These are phyloP conservation scores for Pterostichus niger DNA, from an alignment of 2,888 invertebrate species.

Conservation along the genomic window DNA sequence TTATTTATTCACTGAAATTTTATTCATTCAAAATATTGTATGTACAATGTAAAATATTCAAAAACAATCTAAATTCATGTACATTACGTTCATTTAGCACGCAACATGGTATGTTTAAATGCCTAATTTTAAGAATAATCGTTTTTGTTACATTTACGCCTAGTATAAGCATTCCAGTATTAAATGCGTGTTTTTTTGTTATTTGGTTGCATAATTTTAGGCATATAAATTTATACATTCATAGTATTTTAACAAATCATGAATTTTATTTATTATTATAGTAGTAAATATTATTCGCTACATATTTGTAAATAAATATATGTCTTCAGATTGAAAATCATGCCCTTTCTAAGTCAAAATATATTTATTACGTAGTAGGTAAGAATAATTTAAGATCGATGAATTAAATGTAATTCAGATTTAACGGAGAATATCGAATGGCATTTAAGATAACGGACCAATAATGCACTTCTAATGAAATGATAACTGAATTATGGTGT, in stretches of 20 bases:
- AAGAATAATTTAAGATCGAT: conserved; percentile 37
- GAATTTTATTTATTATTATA: conserved; percentile 8
- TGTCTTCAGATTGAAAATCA: conserved; percentile 43
- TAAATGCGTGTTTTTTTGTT: conserved; percentile 6
- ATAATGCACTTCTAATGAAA: conserved; percentile 56
- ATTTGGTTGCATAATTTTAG: conserved; percentile 34
- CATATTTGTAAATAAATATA: conserved; percentile 29
- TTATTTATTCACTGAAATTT: conserved; percentile 47
- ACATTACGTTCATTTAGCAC: conserved; percentile 30
- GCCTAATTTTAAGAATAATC: conserved; percentile 24
- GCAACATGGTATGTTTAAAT: conserved; percentile 22
- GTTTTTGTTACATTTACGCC: conserved; percentile 10
- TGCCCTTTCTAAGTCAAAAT: conserved; percentile 49
- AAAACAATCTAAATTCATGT: conserved; percentile 20
- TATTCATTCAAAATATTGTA: conserved; percentile 10
- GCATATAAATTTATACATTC: background rate
- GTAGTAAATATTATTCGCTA: conserved; percentile 5
- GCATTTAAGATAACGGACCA: conserved; percentile 61
- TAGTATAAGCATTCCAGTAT: background rate
- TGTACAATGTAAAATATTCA: conserved; percentile 46
- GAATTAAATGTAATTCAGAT: conserved; percentile 36
- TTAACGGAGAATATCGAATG: conserved; percentile 34
- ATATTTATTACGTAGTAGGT: conserved; percentile 46
- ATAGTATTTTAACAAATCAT: conserved; percentile 1
- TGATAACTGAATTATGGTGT: conserved; percentile 42